These are phyloP conservation scores for Heliconius nattereri DNA, from an alignment of 1,140 invertebrate species.

Conservation along the genomic window DNA sequence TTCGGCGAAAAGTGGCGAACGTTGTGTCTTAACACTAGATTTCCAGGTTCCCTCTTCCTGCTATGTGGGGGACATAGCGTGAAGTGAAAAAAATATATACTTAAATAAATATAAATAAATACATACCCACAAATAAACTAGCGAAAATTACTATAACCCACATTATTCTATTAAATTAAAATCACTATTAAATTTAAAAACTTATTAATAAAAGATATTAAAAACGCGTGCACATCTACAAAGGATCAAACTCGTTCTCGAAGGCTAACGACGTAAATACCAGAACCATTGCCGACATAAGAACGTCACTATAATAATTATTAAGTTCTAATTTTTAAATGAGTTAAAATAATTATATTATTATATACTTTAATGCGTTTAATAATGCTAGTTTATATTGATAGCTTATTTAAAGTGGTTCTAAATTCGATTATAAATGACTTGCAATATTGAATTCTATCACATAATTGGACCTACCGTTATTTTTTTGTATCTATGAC, in stretches of 20 bases:
- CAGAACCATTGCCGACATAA: neutral
- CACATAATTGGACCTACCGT: too few relatives aligned
- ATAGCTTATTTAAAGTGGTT: too few relatives aligned
- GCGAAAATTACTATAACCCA: neutral
- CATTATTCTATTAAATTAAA: neutral
- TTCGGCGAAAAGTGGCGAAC: neutral
- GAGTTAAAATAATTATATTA: neutral
- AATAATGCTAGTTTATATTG: too few relatives aligned
- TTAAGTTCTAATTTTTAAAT: neutral
- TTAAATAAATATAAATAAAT: neutral
- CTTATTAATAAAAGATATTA: neutral
- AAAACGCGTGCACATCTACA: neutral
- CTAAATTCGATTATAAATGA: too few relatives aligned
- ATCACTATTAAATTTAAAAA: neutral
- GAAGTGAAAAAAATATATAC: too few relatives aligned
- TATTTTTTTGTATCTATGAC: too few relatives aligned
- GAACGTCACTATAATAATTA: neutral
- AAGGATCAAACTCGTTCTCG: constrained; percentile 4
- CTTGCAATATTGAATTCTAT: too few relatives aligned
- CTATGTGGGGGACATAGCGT: too few relatives aligned
- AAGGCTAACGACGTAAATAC: constrained; percentile 3
- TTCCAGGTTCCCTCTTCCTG: too few relatives aligned
- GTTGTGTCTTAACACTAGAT: too few relatives aligned
- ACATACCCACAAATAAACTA: neutral
- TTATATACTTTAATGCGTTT: too few relatives aligned